A percentile compares a stretch with the other conserved stretches of the same genome.
Evolutionary conservation across 2,888 invertebrate species (phyloP).

Genomic region (Abrostola tripartita): DNA sequence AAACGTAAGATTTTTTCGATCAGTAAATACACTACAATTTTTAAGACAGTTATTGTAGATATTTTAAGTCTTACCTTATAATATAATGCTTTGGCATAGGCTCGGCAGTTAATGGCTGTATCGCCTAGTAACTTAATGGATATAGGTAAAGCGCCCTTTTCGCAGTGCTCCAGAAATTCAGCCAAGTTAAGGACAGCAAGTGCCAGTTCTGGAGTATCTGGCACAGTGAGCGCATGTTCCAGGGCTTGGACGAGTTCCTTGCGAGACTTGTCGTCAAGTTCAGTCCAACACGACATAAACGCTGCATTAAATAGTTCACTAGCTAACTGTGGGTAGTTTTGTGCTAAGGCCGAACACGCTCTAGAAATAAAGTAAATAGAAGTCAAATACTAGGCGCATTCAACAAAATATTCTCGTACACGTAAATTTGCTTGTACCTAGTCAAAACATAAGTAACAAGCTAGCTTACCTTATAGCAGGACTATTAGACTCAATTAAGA

Average conservation of each 20-base stretch:
- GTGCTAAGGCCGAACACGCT: conserved; percentile 96
- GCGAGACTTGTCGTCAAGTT: conserved; percentile 94
- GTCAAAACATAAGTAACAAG: background rate
- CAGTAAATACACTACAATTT: conserved; percentile 1
- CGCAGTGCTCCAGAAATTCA: conserved; percentile 99
- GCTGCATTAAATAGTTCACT: conserved; percentile 99
- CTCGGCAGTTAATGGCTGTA: conserved; percentile 97
- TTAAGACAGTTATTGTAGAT: background rate
- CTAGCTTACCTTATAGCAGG: conserved; percentile 92
- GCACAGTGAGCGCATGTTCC: conserved; percentile 95
- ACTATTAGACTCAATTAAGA: conserved; percentile 98
- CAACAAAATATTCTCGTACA: background rate
- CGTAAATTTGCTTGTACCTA: background rate
- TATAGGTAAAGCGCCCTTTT: conserved; percentile 97
- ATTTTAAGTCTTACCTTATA: conserved; percentile 82
- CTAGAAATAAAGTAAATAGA: conserved; percentile 72
- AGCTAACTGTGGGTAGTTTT: conserved; percentile 97
- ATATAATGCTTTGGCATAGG: conserved; percentile 90
- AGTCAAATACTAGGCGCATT: background rate
- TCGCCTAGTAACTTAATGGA: conserved; percentile 96
- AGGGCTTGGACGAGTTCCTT: conserved; percentile 95
- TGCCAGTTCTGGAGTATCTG: conserved; percentile 97
- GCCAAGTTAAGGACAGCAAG: conserved; percentile 98
- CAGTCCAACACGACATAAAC: conserved; percentile 99
- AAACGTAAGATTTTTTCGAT: conserved; percentile 34